phyloP scores from a whole-genome alignment of 2,113 vertebrate species.

The Dasyornis broadbenti region DNA sequence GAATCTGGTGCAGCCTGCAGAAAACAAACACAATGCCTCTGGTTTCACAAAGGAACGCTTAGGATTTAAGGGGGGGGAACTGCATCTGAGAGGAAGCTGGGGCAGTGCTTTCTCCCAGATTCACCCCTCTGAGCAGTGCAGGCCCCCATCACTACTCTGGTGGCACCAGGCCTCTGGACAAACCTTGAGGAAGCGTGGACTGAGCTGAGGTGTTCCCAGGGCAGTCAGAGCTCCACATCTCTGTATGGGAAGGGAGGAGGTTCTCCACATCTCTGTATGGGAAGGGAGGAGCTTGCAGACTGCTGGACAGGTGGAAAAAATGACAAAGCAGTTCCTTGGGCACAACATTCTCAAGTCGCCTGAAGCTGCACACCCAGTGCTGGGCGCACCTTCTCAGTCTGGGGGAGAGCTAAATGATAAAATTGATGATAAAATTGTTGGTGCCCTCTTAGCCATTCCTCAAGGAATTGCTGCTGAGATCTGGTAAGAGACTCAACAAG shows the following conservation, averaged over 20 bases:
- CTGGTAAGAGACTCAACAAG: background rate
- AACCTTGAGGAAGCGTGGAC: background rate
- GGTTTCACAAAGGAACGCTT: background rate
- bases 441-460: background rate
- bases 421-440: background rate
- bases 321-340: background rate
- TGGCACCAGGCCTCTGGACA: background rate
- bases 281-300: background rate
- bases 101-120: background rate
- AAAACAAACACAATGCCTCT: background rate
- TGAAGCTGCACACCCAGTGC: background rate
- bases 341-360: background rate
- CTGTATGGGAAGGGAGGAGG: background rate
- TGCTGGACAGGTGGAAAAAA: background rate
- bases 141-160: rapidly evolving
- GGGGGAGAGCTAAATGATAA: background rate
- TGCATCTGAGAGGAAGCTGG: background rate
- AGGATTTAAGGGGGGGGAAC: background rate
- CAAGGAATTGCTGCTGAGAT: background rate
- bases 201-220: background rate
- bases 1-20: background rate
- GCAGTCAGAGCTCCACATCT: background rate
- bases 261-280: background rate
- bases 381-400: background rate
- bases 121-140: background rate